Evolutionary conservation across 2,797 vertebrate genomes (phyloP).

Genomic region (Syndactyla subalaris): DNA sequence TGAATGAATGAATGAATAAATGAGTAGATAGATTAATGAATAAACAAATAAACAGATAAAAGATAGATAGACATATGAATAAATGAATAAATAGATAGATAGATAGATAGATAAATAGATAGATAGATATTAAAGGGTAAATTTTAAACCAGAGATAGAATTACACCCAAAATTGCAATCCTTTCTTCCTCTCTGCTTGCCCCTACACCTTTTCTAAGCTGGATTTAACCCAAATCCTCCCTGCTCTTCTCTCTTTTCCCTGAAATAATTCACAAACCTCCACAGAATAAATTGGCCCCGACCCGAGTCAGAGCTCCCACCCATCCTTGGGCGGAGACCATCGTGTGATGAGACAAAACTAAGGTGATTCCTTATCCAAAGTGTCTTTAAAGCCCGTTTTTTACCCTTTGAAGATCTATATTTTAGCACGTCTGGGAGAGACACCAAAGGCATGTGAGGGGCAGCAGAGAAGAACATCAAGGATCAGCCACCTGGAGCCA

Average conservation of each 20-base stretch:
- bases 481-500: not conserved
- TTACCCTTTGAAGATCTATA: not conserved
- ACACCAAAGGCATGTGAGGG: not conserved
- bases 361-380: not conserved
- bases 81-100: no score
- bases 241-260: not conserved
- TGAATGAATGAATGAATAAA: no score
- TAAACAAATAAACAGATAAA: not conserved
- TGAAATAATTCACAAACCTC: not conserved
- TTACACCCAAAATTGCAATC: not conserved
- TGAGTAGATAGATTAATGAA: no score
- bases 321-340: not conserved
- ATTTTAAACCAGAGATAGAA: not conserved
- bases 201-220: not conserved
- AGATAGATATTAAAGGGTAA: no score
- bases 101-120: no score
- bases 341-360: not conserved
- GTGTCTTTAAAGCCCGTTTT: not conserved
- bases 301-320: not conserved
- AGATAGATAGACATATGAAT: no score
- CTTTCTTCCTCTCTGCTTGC: not conserved
- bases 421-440: not conserved
- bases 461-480: not conserved
- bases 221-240: not conserved
- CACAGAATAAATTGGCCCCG: not conserved